Percentiles rank a stretch among this genome's conserved stretches.
Conservation (phyloP, 2,888 invertebrate genomes). For the Ferrisia virgata region DNA sequence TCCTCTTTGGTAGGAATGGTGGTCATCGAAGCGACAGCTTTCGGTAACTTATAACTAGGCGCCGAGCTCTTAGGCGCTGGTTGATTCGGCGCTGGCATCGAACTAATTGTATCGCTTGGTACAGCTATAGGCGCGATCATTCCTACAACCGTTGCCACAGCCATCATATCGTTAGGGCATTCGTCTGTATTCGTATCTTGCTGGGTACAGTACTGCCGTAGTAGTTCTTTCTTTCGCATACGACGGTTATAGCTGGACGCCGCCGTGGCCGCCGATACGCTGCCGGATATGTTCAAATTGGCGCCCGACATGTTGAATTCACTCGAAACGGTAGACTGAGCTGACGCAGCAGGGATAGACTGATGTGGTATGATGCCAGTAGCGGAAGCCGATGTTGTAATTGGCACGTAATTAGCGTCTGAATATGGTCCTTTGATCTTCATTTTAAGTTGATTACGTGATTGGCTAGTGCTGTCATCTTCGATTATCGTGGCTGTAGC, state of each 20-base stretch:
- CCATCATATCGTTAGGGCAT: constrained; percentile 51
- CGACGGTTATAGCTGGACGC: constrained; percentile 63
- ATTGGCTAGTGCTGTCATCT: constrained; percentile 56
- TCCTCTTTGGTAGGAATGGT: constrained; percentile 82
- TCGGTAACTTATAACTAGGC: constrained; percentile 77
- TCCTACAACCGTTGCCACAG: constrained; percentile 52
- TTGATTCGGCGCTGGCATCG: background rate
- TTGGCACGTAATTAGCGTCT: constrained; percentile 68
- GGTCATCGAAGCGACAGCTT: constrained; percentile 85
- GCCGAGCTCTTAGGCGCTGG: constrained; percentile 62
- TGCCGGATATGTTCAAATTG: background rate
- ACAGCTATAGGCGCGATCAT: constrained; percentile 58
- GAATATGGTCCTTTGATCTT: constrained; percentile 87
- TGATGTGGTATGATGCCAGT: constrained; percentile 50
- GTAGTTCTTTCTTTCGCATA: constrained; percentile 85
- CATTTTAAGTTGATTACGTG: constrained; percentile 80
- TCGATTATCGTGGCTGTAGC: background rate
- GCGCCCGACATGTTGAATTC: background rate
- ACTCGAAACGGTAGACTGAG: constrained; percentile 35
- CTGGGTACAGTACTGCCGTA: constrained; percentile 80
- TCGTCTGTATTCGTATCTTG: constrained; percentile 82
- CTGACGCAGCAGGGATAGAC: constrained; percentile 52
- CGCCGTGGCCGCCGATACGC: constrained; percentile 48
- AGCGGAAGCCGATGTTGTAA: constrained; percentile 55
- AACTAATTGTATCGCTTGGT: constrained; percentile 54